A percentile compares a stretch with the other conserved stretches of the same genome.
These are phyloP conservation scores for Brevipalpus yothersi DNA, from an alignment of 1,140 invertebrate species.

Conservation along the genomic window DNA sequence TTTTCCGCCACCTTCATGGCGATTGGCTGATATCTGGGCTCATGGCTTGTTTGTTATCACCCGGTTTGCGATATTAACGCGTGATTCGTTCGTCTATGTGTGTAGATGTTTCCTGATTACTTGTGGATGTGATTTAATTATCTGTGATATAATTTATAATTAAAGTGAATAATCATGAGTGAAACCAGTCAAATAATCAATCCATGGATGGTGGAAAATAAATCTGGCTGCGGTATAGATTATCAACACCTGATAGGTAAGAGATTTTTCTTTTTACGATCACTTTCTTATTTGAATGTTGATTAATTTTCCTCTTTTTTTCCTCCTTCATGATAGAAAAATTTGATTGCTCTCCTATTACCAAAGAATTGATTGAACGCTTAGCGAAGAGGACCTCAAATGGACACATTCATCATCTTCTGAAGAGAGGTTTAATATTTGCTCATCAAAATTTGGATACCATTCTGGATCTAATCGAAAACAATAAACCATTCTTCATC, in stretches of 20 bases:
- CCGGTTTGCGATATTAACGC: too few species aligned
- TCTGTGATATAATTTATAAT: too few species aligned
- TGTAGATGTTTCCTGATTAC: too few species aligned
- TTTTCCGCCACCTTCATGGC: too few species aligned
- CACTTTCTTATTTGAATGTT: neutral
- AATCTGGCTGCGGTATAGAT: slow-evolving; percentile 67
- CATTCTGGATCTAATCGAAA: slow-evolving; percentile 59
- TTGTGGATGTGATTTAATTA: too few species aligned
- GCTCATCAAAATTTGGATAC: slow-evolving; percentile 45
- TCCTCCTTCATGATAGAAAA: slow-evolving; percentile 32
- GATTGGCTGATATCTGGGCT: too few species aligned
- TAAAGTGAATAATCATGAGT: too few species aligned
- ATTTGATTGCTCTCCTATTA: slow-evolving; percentile 82
- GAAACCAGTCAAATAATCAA: slow-evolving; percentile 27
- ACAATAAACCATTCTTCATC: slow-evolving; percentile 80
- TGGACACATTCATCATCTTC: slow-evolving; percentile 61
- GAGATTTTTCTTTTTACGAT: slow-evolving; percentile 16
- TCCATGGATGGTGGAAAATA: slow-evolving; percentile 77
- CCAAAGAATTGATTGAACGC: slow-evolving; percentile 49
- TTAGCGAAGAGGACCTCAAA: slow-evolving; percentile 64
- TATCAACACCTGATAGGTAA: slow-evolving; percentile 95
- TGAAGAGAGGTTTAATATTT: slow-evolving; percentile 83
- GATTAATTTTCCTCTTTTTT: neutral
- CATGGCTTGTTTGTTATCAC: too few species aligned
- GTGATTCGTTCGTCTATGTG: too few species aligned